Conservation (phyloP, 2,888 invertebrate species). For the Ormyrus nitidulus region DNA sequence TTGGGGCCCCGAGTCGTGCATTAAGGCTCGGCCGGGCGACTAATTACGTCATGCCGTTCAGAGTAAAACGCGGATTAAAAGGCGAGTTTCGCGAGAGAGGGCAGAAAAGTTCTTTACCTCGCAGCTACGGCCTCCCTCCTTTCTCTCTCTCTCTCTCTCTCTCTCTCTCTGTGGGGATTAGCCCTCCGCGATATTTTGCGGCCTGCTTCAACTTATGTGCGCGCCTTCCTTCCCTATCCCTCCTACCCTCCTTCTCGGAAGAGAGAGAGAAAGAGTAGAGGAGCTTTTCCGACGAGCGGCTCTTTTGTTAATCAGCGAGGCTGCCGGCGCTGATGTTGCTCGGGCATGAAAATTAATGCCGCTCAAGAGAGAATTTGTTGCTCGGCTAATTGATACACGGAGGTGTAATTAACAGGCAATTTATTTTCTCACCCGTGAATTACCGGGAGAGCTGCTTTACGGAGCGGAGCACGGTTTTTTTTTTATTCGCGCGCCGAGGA, state of each 20-base stretch:
- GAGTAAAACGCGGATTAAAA: slow-evolving; percentile 73
- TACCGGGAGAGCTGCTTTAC: neutral
- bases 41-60: slow-evolving; percentile 74
- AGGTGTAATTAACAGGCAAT: slow-evolving; percentile 52
- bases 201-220: slow-evolving; percentile 49
- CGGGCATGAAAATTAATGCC: slow-evolving; percentile 52
- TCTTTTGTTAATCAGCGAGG: slow-evolving; percentile 49
- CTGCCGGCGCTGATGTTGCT: slow-evolving; percentile 18
- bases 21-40: slow-evolving; percentile 65
- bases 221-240: slow-evolving; percentile 6
- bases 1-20: slow-evolving; percentile 40
- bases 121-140: slow-evolving; percentile 55
- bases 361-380: slow-evolving; percentile 42
- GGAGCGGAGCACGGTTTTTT: neutral
- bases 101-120: slow-evolving; percentile 62
- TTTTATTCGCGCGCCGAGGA: neutral
- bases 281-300: slow-evolving; percentile 2
- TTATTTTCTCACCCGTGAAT: slow-evolving; percentile 50
- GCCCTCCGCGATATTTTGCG: slow-evolving; percentile 45
- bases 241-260: slow-evolving; percentile 5
- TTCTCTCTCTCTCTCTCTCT: too few species aligned
- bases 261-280: too few species aligned
- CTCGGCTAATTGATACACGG: slow-evolving; percentile 56
- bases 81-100: slow-evolving; percentile 65
- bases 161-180: slow-evolving; percentile 21